Evolutionary conservation across 2,888 invertebrate genomes (phyloP).

Genomic region (Oscheius sp.): DNA sequence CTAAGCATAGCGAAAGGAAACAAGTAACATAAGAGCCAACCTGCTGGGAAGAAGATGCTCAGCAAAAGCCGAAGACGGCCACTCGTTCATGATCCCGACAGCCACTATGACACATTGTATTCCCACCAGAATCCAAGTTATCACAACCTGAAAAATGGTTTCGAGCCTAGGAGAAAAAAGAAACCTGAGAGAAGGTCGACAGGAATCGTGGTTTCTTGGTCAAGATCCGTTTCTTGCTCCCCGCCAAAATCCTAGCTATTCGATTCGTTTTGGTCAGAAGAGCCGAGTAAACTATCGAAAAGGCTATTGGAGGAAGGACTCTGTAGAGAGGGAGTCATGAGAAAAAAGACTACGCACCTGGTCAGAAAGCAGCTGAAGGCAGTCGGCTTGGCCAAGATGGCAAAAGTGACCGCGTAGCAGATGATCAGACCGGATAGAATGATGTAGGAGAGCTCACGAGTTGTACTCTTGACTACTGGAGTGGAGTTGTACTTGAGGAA

Average conservation of each 20-base stretch:
- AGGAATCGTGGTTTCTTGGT: constrained; percentile 90
- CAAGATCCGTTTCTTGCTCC: constrained; percentile 92
- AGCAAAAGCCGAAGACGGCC: constrained; percentile 71
- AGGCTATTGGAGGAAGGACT: constrained; percentile 80
- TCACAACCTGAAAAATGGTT: constrained; percentile 76
- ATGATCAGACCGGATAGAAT: constrained; percentile 83
- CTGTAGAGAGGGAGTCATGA: constrained; percentile 27
- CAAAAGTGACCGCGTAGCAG: constrained; percentile 92
- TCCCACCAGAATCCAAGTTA: constrained; percentile 87
- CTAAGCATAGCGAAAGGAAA: background rate
- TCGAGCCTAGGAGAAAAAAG: background rate
- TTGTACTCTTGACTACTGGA: constrained; percentile 95
- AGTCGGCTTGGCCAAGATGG: constrained; percentile 84
- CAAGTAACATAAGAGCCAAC: background rate
- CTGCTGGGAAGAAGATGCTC: constrained; percentile 48
- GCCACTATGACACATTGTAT: constrained; percentile 85
- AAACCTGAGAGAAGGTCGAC: constrained; percentile 85
- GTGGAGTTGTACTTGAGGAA: constrained; percentile 90
- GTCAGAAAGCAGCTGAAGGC: constrained; percentile 81
- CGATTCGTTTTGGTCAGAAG: constrained; percentile 96
- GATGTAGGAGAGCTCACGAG: constrained; percentile 83
- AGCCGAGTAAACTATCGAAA: constrained; percentile 96
- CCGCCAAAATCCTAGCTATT: constrained; percentile 94
- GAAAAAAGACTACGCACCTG: constrained; percentile 78
- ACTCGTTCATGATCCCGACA: constrained; percentile 79